Conservation (phyloP, 2,113 vertebrate species). For the Tursiops truncatus region DNA sequence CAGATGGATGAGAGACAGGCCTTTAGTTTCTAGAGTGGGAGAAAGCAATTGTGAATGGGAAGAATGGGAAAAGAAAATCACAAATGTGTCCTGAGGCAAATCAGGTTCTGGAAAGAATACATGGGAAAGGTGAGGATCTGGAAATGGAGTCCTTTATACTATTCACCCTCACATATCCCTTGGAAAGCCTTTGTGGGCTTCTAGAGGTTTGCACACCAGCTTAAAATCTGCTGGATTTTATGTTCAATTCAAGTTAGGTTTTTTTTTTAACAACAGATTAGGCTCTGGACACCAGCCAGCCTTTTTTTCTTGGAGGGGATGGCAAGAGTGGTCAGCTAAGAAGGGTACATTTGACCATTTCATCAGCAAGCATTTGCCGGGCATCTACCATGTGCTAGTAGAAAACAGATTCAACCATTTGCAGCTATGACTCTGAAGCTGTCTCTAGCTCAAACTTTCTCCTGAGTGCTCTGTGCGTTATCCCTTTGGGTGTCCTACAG, state of each 20-base stretch:
- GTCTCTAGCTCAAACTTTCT: background rate
- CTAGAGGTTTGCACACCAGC: background rate
- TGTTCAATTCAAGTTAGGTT: background rate
- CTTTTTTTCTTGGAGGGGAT: background rate
- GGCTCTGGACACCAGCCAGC: background rate
- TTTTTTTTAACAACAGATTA: background rate
- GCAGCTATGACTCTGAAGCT: background rate
- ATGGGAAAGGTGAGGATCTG: background rate
- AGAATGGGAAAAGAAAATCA: background rate
- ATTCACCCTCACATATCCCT: background rate
- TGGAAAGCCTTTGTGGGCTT: background rate
- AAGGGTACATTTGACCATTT: background rate
- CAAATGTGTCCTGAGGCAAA: background rate
- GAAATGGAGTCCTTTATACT: background rate
- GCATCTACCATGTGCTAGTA: background rate
- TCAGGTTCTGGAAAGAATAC: background rate
- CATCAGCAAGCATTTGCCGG: background rate
- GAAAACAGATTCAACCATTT: background rate
- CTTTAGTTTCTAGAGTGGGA: background rate
- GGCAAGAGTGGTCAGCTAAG: background rate
- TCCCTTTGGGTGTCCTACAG: background rate
- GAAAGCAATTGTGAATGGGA: background rate
- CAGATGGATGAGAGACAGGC: background rate
- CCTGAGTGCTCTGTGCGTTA: background rate
- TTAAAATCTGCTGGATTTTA: background rate